Conservation (phyloP, 2,797 vertebrate species). For the Miopithecus talapoin region DNA sequence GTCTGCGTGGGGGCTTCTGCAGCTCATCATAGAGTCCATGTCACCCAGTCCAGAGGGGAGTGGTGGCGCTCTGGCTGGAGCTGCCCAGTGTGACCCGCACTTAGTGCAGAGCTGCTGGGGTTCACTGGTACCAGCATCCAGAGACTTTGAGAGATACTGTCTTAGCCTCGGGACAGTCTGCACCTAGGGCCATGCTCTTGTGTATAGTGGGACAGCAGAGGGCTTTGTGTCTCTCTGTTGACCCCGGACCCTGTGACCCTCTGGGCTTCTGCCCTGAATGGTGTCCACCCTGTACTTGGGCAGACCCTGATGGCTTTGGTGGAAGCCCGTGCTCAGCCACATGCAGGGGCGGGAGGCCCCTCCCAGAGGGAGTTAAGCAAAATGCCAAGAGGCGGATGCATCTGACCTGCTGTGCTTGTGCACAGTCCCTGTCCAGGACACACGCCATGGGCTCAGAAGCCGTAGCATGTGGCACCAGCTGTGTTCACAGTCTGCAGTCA, state of each 20-base stretch:
- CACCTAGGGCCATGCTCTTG: not conserved
- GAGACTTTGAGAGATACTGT: not conserved
- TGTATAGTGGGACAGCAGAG: not conserved
- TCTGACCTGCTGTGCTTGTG: not conserved
- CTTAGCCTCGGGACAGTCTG: not conserved
- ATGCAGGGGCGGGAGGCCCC: not conserved
- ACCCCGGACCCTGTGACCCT: not conserved
- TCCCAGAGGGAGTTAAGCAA: not conserved
- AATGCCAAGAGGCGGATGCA: not conserved
- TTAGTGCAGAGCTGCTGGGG: not conserved
- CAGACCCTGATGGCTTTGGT: not conserved
- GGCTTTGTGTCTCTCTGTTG: not conserved
- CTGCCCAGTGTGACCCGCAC: not conserved
- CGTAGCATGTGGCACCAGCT: too few relatives aligned
- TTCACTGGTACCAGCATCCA: not conserved
- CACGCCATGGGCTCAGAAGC: not conserved
- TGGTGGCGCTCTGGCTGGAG: not conserved
- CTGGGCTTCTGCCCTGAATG: not conserved
- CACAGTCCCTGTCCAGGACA: too few relatives aligned
- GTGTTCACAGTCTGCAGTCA: not conserved
- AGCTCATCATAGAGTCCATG: not conserved
- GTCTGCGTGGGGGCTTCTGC: not conserved
- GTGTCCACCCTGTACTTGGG: not conserved
- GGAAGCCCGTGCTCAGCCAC: not conserved
- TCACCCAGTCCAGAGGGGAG: not conserved